These are phyloP conservation scores for Megamerina dolium DNA, from an alignment of 2,888 invertebrate species.

Conservation along the genomic window DNA sequence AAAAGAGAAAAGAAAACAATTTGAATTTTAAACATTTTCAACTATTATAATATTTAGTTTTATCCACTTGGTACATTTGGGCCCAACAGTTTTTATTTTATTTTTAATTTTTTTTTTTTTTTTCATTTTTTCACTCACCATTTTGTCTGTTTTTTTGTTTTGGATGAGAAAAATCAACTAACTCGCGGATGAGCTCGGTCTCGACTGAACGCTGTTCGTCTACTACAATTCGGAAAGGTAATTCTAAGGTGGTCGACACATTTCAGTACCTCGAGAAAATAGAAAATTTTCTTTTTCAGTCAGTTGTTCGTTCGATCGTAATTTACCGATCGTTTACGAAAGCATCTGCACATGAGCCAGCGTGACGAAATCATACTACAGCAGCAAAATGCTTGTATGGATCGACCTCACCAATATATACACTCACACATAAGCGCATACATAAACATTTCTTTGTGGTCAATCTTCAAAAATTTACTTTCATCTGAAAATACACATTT, in stretches of 20 bases:
- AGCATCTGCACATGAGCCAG: conserved; percentile 12
- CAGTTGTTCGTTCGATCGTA: no score
- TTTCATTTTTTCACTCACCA: conserved; percentile 54
- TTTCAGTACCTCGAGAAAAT: conserved; percentile 5
- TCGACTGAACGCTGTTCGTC: conserved; percentile 49
- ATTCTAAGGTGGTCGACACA: conserved; percentile 37
- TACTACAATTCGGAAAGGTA: conserved; percentile 46
- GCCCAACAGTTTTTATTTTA: no score
- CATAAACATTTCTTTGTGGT: not conserved
- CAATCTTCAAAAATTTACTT: no score
- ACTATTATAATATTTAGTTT: no score
- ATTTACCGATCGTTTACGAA: no score
- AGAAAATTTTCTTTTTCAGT: conserved; percentile 16
- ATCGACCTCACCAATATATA: conserved; percentile 16
- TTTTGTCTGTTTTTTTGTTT: conserved; percentile 65
- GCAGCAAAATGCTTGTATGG: conserved; percentile 4
- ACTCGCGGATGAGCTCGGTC: conserved; percentile 52
- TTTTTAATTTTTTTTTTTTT: no score
- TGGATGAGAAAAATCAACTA: conserved; percentile 52
- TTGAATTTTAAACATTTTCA: conserved; percentile 13
- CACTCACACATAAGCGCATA: conserved; percentile 4
- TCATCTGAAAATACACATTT: no score
- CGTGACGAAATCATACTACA: no score
- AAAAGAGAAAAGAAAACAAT: conserved; percentile 23
- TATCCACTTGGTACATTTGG: no score